phyloP scores from a whole-genome alignment of 2,888 invertebrate species.

The Teleogryllus oceanicus region DNA sequence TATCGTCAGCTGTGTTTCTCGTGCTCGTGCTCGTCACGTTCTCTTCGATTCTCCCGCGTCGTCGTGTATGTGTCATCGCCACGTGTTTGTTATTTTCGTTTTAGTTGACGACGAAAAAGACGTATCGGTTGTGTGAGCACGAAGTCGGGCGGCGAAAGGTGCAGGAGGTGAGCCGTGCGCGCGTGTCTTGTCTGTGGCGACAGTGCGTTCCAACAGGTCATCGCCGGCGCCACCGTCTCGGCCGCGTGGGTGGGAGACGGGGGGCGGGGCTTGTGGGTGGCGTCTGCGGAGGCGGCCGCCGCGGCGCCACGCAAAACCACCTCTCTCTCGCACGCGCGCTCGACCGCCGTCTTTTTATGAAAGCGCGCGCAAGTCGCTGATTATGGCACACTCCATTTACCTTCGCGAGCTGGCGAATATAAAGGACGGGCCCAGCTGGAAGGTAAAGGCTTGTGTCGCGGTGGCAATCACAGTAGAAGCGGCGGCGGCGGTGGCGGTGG shows the following conservation, averaged over 20 bases:
- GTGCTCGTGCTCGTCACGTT: neutral
- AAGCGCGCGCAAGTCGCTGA: neutral
- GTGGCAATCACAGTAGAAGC: neutral
- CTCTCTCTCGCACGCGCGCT: neutral
- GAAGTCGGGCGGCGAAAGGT: neutral
- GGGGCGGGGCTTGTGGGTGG: neutral
- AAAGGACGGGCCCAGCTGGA: neutral
- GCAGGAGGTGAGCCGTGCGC: neutral
- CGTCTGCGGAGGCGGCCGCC: neutral
- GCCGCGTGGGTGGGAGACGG: neutral
- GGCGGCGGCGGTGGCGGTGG: neutral
- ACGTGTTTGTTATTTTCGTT: too few species aligned
- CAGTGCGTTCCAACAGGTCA: neutral
- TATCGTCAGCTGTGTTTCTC: neutral
- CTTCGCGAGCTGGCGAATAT: neutral
- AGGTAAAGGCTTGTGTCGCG: neutral
- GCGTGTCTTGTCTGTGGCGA: neutral
- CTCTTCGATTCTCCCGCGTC: neutral
- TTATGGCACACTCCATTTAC: constrained; percentile 18
- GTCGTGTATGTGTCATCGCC: too few species aligned
- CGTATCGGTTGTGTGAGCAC: neutral
- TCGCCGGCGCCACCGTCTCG: neutral
- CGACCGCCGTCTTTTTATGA: neutral
- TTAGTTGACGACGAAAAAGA: neutral
- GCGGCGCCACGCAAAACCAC: neutral